Evolutionary conservation across 1,140 invertebrate genomes (phyloP).

Genomic region (Cotesia chilonis): DNA sequence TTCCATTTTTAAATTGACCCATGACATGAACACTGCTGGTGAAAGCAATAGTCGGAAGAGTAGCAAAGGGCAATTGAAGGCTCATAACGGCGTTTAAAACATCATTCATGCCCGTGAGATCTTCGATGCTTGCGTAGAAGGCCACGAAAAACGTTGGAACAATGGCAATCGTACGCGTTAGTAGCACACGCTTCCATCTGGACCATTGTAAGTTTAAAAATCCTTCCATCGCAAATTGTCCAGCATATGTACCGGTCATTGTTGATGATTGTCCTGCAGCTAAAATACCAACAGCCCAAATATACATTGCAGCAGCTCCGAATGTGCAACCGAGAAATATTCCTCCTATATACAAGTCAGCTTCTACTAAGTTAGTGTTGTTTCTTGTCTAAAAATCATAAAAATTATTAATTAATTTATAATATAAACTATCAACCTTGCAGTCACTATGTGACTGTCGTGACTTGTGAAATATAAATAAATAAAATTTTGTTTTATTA

Average conservation of each 20-base stretch:
- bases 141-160: slow-evolving; percentile 87
- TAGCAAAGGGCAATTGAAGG: slow-evolving; percentile 83
- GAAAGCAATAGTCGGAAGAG: slow-evolving; percentile 88
- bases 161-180: slow-evolving; percentile 89
- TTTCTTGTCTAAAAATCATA: slow-evolving; percentile 57
- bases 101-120: slow-evolving; percentile 88
- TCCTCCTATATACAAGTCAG: slow-evolving; percentile 85
- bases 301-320: slow-evolving; percentile 82
- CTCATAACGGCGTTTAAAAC: slow-evolving; percentile 91
- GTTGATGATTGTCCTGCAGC: slow-evolving; percentile 91
- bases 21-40: slow-evolving; percentile 83
- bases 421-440: too few species aligned
- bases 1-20: slow-evolving; percentile 83
- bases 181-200: slow-evolving; percentile 87
- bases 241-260: slow-evolving; percentile 85
- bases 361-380: slow-evolving; percentile 70
- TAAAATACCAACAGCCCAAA: slow-evolving; percentile 90
- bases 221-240: slow-evolving; percentile 85
- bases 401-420: background rate
- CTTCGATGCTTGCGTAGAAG: slow-evolving; percentile 76
- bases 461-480: too few species aligned
- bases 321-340: slow-evolving; percentile 87
- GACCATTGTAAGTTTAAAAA: slow-evolving; percentile 90
- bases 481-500: too few species aligned
- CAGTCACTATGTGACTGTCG: too few species aligned